Evolutionary conservation across 2,797 vertebrate species (phyloP).

Genomic region (Allobates femoralis): DNA sequence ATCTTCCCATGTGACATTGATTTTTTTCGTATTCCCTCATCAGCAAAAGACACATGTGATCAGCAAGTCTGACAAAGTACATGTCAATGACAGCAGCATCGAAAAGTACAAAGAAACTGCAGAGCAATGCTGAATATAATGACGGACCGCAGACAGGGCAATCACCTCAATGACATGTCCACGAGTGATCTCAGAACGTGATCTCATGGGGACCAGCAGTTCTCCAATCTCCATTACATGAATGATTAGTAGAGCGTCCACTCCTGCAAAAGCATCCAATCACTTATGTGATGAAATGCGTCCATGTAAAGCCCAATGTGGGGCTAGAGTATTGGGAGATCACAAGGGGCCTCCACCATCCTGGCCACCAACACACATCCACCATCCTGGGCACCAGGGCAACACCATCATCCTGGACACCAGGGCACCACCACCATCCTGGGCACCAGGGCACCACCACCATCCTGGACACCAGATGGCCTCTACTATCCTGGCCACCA

Average conservation of each 20-base stretch:
- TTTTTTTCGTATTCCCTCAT: constrained; percentile 14
- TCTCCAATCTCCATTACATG: background rate
- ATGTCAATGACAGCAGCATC: constrained; percentile 23
- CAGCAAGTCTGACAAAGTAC: constrained; percentile 23
- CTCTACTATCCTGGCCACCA: too few relatives aligned
- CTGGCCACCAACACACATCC: too few relatives aligned
- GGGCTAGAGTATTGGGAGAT: too few relatives aligned
- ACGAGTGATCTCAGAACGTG: background rate
- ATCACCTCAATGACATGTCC: background rate
- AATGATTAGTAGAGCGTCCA: background rate
- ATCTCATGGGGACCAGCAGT: background rate
- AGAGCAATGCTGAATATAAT: constrained; percentile 8
- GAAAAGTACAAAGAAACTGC: background rate
- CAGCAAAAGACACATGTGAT: constrained; percentile 15
- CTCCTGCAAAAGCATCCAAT: background rate
- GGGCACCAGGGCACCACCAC: too few relatives aligned
- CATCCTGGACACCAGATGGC: too few relatives aligned
- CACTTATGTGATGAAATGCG: too few relatives aligned
- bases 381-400: too few relatives aligned
- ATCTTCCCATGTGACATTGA: constrained; percentile 6
- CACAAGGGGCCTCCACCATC: too few relatives aligned
- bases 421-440: too few relatives aligned
- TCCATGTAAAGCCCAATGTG: too few relatives aligned
- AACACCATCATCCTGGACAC: too few relatives aligned
- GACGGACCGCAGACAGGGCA: background rate